These are phyloP conservation scores for Falco cherrug DNA, from an alignment of 2,797 vertebrate genomes.

Conservation along the genomic window DNA sequence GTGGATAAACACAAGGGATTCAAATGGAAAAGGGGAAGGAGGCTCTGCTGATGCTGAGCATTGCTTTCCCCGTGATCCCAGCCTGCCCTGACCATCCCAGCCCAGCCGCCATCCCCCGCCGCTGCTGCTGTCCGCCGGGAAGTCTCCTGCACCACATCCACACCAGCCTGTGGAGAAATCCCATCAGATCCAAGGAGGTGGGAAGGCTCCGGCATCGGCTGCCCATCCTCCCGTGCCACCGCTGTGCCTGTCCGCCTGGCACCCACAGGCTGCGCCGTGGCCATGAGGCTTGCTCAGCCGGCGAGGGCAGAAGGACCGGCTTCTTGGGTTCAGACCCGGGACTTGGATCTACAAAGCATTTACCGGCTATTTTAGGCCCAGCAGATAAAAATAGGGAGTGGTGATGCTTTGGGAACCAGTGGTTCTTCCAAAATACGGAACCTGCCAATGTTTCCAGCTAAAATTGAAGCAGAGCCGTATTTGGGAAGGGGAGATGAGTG, in stretches of 20 bases:
- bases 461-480: neutral
- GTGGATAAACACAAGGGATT: neutral
- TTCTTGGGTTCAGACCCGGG: neutral
- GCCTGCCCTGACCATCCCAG: neutral
- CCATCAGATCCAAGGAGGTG: neutral
- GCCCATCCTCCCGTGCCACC: neutral
- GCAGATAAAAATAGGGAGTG: conserved; percentile 27
- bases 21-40: neutral
- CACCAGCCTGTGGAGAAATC: neutral
- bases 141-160: neutral
- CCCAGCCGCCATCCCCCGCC: neutral
- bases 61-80: neutral
- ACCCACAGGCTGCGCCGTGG: neutral
- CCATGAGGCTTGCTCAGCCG: fast-evolving
- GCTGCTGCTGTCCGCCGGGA: neutral
- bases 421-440: conserved; percentile 16
- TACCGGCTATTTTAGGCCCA: neutral
- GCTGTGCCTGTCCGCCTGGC: neutral
- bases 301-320: neutral
- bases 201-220: neutral
- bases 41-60: neutral
- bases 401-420: neutral
- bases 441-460: neutral
- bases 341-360: neutral
- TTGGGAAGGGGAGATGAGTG: neutral